These are phyloP conservation scores for Petrolisthes manimaculis DNA, from an alignment of 2,888 invertebrate species.

Conservation along the genomic window DNA sequence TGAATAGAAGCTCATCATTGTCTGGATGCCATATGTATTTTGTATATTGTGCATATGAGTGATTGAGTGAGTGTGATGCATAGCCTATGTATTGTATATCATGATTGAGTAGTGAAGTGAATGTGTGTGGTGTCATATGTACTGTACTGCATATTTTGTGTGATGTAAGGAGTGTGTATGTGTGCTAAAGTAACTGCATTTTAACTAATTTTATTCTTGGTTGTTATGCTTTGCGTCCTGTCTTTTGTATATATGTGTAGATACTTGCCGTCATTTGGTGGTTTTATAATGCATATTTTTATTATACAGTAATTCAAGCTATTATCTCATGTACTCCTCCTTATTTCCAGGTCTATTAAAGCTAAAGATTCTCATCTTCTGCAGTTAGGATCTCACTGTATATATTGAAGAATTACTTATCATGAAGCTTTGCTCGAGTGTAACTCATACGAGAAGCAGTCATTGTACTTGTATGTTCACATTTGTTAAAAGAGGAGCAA, in stretches of 20 bases:
- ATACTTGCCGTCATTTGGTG: slow-evolving; percentile 52
- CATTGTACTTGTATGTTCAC: slow-evolving; percentile 37
- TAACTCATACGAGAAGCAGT: slow-evolving; percentile 14
- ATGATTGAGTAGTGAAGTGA: neutral
- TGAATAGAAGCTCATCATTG: neutral
- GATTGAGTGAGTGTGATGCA: neutral
- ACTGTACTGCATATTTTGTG: neutral
- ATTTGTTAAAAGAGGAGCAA: slow-evolving; percentile 11
- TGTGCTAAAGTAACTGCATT: slow-evolving; percentile 17
- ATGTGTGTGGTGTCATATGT: slow-evolving; percentile 20
- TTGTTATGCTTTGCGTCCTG: slow-evolving; percentile 42
- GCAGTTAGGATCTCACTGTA: slow-evolving; percentile 56
- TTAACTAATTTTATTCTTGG: slow-evolving; percentile 37
- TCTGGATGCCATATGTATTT: neutral
- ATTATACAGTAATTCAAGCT: slow-evolving; percentile 23
- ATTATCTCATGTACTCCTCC: neutral
- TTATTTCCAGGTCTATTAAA: slow-evolving; percentile 45
- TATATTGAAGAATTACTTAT: slow-evolving; percentile 37
- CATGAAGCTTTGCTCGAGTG: slow-evolving; percentile 3
- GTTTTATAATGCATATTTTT: slow-evolving; percentile 46
- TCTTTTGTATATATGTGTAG: slow-evolving; percentile 51
- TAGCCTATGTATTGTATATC: neutral
- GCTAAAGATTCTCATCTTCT: slow-evolving; percentile 55
- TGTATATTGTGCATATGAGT: slow-evolving; percentile 6
- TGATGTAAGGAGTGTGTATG: neutral